Percentiles rank a stretch among this genome's conserved stretches.
phyloP scores from a whole-genome alignment of 2,113 vertebrate genomes.

The Hymenochirus boettgeri region DNA sequence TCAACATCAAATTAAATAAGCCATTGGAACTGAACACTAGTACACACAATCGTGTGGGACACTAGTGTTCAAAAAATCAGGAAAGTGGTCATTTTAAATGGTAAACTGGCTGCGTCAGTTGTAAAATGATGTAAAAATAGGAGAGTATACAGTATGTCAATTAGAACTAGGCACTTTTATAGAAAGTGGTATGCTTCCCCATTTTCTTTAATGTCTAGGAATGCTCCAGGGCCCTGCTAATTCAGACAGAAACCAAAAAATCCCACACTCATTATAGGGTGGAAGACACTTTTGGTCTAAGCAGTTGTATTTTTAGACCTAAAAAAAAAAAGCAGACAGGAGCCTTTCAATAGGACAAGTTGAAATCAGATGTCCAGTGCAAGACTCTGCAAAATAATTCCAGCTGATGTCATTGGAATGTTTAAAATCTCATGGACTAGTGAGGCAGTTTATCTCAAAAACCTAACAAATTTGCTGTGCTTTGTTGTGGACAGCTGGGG shows the following conservation, averaged over 20 bases:
- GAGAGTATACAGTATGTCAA: no score
- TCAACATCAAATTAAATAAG: no score
- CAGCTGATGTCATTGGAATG: constrained; percentile 27
- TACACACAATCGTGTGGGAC: no score
- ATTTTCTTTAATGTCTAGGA: no score
- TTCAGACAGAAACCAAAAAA: background rate
- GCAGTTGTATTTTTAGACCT: background rate
- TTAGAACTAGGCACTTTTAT: no score
- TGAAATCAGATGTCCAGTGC: constrained; percentile 3
- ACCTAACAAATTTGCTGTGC: constrained; percentile 13
- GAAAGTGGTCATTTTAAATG: no score
- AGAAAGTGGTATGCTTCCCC: no score
- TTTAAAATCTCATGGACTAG: constrained; percentile 16
- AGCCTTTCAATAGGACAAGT: background rate
- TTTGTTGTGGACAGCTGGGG: background rate
- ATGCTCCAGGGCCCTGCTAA: no score
- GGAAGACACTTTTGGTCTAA: background rate
- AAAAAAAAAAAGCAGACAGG: background rate
- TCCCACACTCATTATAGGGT: background rate
- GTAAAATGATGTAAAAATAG: no score
- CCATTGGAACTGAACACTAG: no score
- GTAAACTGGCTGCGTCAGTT: no score
- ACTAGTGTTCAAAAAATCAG: no score
- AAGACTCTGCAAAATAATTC: background rate
- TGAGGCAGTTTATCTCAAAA: constrained; percentile 9